Base-by-base conservation (phyloP, 2,888 invertebrate species). In the Drosophila falleni region DNA sequence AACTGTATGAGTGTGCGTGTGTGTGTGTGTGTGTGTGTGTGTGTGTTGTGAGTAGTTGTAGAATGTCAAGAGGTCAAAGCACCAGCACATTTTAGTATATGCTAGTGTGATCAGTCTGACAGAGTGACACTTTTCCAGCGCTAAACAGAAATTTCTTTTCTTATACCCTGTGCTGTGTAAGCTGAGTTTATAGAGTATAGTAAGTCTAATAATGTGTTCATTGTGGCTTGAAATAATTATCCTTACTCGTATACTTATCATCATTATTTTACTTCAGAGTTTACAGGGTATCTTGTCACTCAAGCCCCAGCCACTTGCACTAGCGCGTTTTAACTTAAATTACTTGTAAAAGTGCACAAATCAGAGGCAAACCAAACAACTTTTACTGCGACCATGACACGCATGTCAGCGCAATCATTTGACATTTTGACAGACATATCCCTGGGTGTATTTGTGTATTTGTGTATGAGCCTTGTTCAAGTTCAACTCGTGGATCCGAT, bases 351-450 rank as follows among this genome's bases (percentile, higher is more conserved):
- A 61, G 47, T 71, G 61, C 65, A 62, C 58, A 59, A 71, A 71
- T 69, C 72, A 56, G 49, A 62, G 50, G 49, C 58, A 44, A 75
- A 80, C 67, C 26, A 67, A 63, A 60, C 69, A 61, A 66, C 65
- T 68, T 49, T 46, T 49, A 51, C 58, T 31, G 26, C 71, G 69
- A 51, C 72, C 49, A 62, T 67, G 61, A 59, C 69, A 76, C 50
- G 79, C 64, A 78, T 81, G 86, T 86, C 85, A 86, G 74, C 85
- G 79, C 53, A 80, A 79, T 82, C 87, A 86, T 87, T 86, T 86
- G 85, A 86, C 87, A 86, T 86, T 87, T 81, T 87, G 86, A 86
- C 87, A 86, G 83, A 51, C 62, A 59, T 56, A 61, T 72, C 39
- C 44, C 44, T 19, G 50, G 19, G 13, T 61, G 39, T 55, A 31